phyloP scores from a whole-genome alignment of 2,113 vertebrate genomes.

The Dromaius novaehollandiae region DNA sequence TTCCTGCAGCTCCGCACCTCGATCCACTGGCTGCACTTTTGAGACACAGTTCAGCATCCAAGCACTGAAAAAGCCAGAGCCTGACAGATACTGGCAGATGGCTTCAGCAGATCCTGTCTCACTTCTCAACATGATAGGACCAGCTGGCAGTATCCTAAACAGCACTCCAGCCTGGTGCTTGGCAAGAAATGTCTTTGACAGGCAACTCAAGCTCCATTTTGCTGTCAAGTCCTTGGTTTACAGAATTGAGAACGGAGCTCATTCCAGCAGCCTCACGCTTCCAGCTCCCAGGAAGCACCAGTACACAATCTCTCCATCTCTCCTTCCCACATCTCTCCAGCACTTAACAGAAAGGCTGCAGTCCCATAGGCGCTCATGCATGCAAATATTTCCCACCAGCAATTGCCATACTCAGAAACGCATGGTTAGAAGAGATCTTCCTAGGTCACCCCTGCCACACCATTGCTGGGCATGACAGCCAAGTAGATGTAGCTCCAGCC shows the following conservation, averaged over 20 bases:
- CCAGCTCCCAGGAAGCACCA: not conserved
- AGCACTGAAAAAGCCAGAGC: not conserved
- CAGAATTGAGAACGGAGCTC: not conserved
- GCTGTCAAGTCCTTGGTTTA: not conserved
- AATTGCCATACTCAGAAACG: not conserved
- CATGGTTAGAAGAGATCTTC: not conserved
- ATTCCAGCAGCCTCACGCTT: not conserved
- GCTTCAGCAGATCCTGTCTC: not conserved
- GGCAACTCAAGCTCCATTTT: not conserved
- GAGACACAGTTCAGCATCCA: accelerated
- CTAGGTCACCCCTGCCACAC: not conserved
- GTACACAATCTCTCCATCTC: not conserved
- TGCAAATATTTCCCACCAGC: not conserved
- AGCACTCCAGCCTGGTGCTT: not conserved
- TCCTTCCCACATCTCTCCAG: not conserved
- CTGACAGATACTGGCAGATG: not conserved
- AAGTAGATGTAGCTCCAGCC: not conserved
- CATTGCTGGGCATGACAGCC: not conserved
- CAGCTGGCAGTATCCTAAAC: not conserved
- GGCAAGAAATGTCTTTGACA: not conserved
- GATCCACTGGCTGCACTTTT: accelerated
- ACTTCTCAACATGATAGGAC: accelerated
- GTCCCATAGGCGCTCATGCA: not conserved
- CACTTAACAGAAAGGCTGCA: not conserved
- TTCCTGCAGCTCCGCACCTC: not conserved